Conservation (phyloP, 2,113 vertebrate species). For the Spea multiplicata region DNA sequence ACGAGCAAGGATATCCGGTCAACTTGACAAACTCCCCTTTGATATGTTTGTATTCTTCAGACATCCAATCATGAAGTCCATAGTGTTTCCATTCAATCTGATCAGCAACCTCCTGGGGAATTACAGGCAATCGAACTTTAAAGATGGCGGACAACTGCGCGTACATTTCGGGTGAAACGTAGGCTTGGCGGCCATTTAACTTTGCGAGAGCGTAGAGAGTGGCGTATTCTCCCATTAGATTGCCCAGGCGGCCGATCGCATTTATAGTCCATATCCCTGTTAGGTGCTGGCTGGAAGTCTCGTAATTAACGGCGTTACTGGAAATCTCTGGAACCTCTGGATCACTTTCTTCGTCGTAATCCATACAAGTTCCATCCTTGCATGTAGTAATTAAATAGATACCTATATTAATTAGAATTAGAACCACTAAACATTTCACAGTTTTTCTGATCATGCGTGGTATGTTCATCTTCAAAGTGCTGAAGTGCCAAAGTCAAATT, state of each 20-base stretch:
- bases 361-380: too few relatives aligned
- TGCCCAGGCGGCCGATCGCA: slow-evolving; percentile 52
- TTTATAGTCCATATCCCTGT: slow-evolving; percentile 51
- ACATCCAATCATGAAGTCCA: slow-evolving; percentile 56
- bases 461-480: too few relatives aligned
- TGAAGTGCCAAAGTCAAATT: too few relatives aligned
- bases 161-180: slow-evolving; percentile 1
- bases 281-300: background rate
- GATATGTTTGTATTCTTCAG: slow-evolving; percentile 53
- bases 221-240: slow-evolving; percentile 62
- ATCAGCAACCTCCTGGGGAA: background rate
- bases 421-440: too few relatives aligned
- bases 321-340: too few relatives aligned
- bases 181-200: slow-evolving; percentile 46
- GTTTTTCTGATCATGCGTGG: too few relatives aligned
- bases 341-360: too few relatives aligned
- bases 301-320: too few relatives aligned
- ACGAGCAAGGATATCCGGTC: slow-evolving; percentile 56
- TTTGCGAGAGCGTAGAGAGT: slow-evolving; percentile 57
- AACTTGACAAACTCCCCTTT: slow-evolving; percentile 40
- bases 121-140: slow-evolving; percentile 11
- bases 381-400: too few relatives aligned
- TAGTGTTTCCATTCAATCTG: slow-evolving; percentile 32
- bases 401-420: too few relatives aligned
- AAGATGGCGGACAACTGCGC: background rate